A percentile compares a stretch with the other conserved stretches of the same genome.
Conservation (phyloP, 2,113 vertebrate species). For the Stigmatopora nigra region DNA sequence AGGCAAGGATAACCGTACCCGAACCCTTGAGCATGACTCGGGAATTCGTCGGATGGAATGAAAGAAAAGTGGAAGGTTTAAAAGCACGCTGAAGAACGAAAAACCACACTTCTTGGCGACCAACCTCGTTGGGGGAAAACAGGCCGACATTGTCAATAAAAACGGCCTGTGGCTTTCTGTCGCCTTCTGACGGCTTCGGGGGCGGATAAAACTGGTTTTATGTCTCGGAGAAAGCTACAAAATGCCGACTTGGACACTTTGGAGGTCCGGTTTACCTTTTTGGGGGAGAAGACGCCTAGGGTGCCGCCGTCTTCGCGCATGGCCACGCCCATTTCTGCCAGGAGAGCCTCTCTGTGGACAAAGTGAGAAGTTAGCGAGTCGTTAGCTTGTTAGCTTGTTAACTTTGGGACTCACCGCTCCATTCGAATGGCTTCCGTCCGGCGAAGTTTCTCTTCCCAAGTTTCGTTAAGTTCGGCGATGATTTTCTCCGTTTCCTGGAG, state of each 20-base stretch:
- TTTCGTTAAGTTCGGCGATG: constrained; percentile 95
- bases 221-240: constrained; percentile 1
- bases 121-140: constrained; percentile 82
- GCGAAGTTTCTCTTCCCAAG: constrained; percentile 95
- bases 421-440: constrained; percentile 94
- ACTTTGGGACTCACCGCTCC: constrained; percentile 77
- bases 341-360: constrained; percentile 82
- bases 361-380: neutral
- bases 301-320: constrained; percentile 96
- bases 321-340: constrained; percentile 97
- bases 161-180: constrained; percentile 72
- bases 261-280: constrained; percentile 77
- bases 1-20: no score
- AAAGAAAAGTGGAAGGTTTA: neutral
- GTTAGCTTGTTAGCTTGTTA: neutral
- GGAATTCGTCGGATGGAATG: neutral
- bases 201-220: constrained; percentile 41
- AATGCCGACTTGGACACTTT: constrained; percentile 3
- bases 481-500: constrained; percentile 95
- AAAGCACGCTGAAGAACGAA: constrained; percentile 46
- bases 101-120: constrained; percentile 57
- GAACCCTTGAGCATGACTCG: neutral
- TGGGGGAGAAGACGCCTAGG: constrained; percentile 92
- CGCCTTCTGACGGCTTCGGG: constrained; percentile 60
- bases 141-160: constrained; percentile 79